A percentile compares a stretch with the other conserved stretches of the same genome.
Evolutionary conservation across 1,140 invertebrate species (phyloP).

Genomic region (Akabosia matsudoensis): DNA sequence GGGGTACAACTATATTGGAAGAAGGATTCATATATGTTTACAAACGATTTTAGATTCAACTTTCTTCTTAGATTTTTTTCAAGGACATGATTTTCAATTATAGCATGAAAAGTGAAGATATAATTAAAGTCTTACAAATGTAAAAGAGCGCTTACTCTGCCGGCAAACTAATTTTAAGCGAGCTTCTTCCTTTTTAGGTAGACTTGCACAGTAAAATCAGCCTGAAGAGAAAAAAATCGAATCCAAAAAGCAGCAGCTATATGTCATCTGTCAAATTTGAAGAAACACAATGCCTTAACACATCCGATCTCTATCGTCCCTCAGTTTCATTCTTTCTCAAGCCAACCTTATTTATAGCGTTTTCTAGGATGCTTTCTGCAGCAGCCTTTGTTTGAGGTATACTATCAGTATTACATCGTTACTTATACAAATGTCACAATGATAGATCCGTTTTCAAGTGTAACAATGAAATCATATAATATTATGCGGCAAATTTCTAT

Average conservation of each 20-base stretch:
- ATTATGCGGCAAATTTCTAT: neutral
- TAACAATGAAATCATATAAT: neutral
- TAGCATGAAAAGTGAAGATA: too few relatives aligned
- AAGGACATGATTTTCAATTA: too few relatives aligned
- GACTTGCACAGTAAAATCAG: too few relatives aligned
- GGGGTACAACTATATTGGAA: too few relatives aligned
- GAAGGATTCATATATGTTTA: neutral
- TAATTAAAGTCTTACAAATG: too few relatives aligned
- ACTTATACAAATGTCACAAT: conserved; percentile 7
- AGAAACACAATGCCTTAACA: neutral
- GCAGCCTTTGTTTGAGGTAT: neutral
- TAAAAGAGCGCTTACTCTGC: too few relatives aligned
- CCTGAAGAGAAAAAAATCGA: too few relatives aligned
- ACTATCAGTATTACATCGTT: neutral
- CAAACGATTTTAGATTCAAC: neutral
- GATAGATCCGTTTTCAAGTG: conserved; percentile 5
- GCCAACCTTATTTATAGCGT: neutral
- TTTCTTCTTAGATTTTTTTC: too few relatives aligned
- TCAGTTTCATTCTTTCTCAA: too few relatives aligned
- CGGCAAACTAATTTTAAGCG: too few relatives aligned
- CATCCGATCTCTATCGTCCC: neutral
- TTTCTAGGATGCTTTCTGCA: neutral
- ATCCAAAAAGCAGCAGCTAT: neutral
- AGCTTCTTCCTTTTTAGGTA: too few relatives aligned
- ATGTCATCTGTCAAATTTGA: conserved; percentile 15